Conservation (phyloP, 2,888 invertebrate species). For the Glaucopsyche alexis region DNA sequence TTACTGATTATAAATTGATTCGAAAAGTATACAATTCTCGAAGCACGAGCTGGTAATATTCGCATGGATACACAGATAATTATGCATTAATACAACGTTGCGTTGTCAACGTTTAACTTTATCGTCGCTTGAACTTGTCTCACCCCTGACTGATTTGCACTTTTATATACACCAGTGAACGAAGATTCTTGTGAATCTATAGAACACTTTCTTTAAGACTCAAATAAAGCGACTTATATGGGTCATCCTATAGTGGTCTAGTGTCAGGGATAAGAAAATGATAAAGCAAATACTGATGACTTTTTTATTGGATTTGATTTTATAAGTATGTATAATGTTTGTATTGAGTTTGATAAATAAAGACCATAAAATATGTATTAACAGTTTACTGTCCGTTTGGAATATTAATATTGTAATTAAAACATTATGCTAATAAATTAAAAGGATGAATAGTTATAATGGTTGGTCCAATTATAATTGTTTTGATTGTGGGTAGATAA, state of each 20-base stretch:
- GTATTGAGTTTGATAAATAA: background rate
- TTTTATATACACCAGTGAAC: constrained; percentile 51
- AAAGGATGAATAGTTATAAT: background rate
- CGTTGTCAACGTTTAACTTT: constrained; percentile 59
- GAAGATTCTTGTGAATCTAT: constrained; percentile 42
- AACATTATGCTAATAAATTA: constrained; percentile 14
- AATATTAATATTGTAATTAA: constrained; percentile 21
- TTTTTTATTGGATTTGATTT: constrained; percentile 1
- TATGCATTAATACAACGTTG: constrained; percentile 51
- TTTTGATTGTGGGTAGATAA: constrained; percentile 36
- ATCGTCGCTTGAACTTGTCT: constrained; percentile 56
- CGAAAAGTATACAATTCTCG: too few species aligned
- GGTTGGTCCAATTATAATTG: background rate
- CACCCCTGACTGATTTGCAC: constrained; percentile 70
- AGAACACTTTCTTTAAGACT: background rate
- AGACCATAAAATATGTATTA: background rate
- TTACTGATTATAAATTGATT: too few species aligned
- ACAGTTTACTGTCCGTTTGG: background rate
- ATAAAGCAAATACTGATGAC: constrained; percentile 11
- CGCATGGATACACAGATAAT: constrained; percentile 53
- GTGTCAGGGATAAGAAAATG: background rate
- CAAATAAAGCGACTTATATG: background rate
- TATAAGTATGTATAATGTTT: background rate
- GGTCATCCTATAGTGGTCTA: constrained; percentile 3
- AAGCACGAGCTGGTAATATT: constrained; percentile 37